A percentile compares a stretch with the other conserved stretches of the same genome.
These are phyloP conservation scores for Nipponia nippon DNA, from an alignment of 2,113 vertebrate species.

Conservation along the genomic window DNA sequence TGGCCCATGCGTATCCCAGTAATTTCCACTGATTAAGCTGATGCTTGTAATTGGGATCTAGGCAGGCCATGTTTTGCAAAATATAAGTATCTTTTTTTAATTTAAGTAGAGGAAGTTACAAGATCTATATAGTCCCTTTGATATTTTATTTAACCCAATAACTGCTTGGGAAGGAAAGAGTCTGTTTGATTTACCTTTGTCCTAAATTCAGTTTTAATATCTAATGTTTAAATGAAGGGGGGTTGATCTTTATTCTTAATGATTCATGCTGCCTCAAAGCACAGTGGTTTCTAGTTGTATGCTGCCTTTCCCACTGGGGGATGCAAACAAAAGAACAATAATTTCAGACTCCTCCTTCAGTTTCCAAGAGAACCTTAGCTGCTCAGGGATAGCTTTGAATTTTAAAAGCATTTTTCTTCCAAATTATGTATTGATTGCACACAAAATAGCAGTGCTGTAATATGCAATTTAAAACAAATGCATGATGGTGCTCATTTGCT, in stretches of 20 bases:
- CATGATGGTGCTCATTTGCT: slow-evolving; percentile 52
- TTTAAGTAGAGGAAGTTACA: not conserved
- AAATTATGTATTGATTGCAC: slow-evolving; percentile 66
- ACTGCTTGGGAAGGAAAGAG: not conserved
- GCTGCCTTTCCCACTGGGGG: slow-evolving; percentile 62
- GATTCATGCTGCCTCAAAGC: slow-evolving; percentile 53
- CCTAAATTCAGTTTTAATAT: slow-evolving; percentile 42
- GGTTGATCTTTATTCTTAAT: slow-evolving; percentile 44
- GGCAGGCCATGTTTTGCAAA: not conserved
- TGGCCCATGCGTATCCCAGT: not conserved
- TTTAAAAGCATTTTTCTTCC: slow-evolving; percentile 66
- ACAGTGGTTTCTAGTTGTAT: slow-evolving; percentile 59
- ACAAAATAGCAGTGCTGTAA: slow-evolving; percentile 52
- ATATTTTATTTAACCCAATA: slow-evolving; percentile 22
- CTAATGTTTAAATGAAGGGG: not conserved
- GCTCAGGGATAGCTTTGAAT: slow-evolving; percentile 64
- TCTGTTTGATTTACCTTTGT: slow-evolving; percentile 29
- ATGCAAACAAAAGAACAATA: slow-evolving; percentile 71
- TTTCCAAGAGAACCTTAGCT: slow-evolving; percentile 68
- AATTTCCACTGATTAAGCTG: not conserved
- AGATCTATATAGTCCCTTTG: not conserved
- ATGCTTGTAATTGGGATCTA: not conserved
- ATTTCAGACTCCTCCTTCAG: slow-evolving; percentile 68
- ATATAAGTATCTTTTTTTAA: not conserved
- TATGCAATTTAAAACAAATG: slow-evolving; percentile 61